A percentile compares a stretch with the other conserved stretches of the same genome.
These are phyloP conservation scores for Tetragonisca angustula DNA, from an alignment of 2,888 invertebrate species.

Conservation along the genomic window DNA sequence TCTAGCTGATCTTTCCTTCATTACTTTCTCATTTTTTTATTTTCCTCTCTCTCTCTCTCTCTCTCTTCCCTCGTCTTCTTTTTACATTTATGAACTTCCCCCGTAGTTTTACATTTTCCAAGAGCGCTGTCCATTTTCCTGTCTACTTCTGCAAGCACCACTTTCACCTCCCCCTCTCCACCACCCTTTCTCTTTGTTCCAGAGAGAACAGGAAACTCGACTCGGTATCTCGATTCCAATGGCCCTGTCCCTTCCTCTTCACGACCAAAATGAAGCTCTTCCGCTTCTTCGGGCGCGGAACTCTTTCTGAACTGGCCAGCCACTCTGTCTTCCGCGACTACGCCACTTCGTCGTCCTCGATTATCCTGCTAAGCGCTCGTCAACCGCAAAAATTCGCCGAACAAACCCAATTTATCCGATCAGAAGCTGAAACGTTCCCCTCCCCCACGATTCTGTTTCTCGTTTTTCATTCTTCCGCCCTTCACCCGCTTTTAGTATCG, in stretches of 20 bases:
- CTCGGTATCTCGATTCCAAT: constrained; percentile 58
- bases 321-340: constrained; percentile 37
- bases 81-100: constrained; percentile 52
- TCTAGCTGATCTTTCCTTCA: not conserved
- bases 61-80: not conserved
- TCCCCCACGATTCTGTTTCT: constrained; percentile 11
- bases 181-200: constrained; percentile 23
- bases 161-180: not conserved
- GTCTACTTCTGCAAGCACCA: constrained; percentile 35
- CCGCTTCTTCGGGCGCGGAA: constrained; percentile 9
- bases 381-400: constrained; percentile 44
- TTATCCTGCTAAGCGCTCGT: constrained; percentile 68
- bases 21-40: constrained; percentile 13
- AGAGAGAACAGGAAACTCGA: constrained; percentile 37
- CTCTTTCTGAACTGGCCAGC: constrained; percentile 45
- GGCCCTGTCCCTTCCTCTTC: not conserved
- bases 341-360: constrained; percentile 69
- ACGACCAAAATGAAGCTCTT: constrained; percentile 68
- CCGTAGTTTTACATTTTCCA: constrained; percentile 48
- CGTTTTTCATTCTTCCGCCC: not conserved
- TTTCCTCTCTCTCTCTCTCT: not conserved
- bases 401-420: constrained; percentile 70
- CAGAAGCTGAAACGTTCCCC: constrained; percentile 57
- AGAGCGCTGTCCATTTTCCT: constrained; percentile 53
- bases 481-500: not conserved